These are phyloP conservation scores for Smittia sp. DNA, from an alignment of 2,888 invertebrate species.

Conservation along the genomic window DNA sequence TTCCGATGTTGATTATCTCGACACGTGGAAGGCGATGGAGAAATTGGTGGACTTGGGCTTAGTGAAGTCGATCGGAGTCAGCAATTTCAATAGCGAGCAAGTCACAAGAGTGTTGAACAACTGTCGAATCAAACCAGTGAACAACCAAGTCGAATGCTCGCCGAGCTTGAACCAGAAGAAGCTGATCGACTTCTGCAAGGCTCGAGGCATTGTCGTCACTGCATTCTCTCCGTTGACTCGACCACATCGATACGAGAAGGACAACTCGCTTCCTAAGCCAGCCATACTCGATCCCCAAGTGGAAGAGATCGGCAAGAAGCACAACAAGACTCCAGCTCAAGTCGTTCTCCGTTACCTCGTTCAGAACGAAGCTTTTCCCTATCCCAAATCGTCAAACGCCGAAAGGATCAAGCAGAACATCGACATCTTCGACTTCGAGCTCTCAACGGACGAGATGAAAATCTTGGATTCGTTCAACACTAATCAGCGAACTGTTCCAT, in stretches of 20 bases:
- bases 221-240: constrained; percentile 75
- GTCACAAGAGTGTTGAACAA: constrained; percentile 64
- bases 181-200: constrained; percentile 65
- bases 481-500: constrained; percentile 44
- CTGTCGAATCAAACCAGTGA: constrained; percentile 65
- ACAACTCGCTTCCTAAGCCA: constrained; percentile 56
- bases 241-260: constrained; percentile 54
- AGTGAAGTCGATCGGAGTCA: constrained; percentile 75
- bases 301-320: constrained; percentile 58
- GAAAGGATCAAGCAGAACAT: constrained; percentile 58
- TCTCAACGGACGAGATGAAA: constrained; percentile 56
- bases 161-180: constrained; percentile 69
- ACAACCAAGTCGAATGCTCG: constrained; percentile 59
- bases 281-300: constrained; percentile 58
- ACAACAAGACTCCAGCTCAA: constrained; percentile 65
- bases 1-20: constrained; percentile 69
- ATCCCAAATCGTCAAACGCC: constrained; percentile 60
- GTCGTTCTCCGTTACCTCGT: constrained; percentile 62
- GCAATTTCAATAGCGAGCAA: constrained; percentile 82
- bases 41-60: constrained; percentile 66
- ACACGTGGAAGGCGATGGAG: constrained; percentile 80
- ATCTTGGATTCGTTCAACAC: constrained; percentile 56
- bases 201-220: constrained; percentile 62
- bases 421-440: constrained; percentile 59
- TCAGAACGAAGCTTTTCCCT: constrained; percentile 57